These are phyloP conservation scores for Rotaria socialis DNA, from an alignment of 2,888 invertebrate species.

Conservation along the genomic window DNA sequence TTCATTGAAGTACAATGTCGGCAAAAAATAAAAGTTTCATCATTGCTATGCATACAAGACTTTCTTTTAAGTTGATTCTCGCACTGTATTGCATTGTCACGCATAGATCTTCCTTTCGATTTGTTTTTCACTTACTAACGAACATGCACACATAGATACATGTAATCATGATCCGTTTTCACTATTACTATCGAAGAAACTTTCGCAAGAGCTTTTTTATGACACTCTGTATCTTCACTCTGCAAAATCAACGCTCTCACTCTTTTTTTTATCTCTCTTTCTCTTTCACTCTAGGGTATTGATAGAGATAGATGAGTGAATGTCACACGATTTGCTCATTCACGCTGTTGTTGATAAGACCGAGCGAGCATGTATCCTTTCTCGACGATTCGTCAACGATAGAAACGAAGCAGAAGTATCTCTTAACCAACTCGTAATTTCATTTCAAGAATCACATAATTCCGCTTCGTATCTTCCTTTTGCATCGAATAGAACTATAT, in stretches of 20 bases:
- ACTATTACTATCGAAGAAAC: background rate
- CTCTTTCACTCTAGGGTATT: background rate
- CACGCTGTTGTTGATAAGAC: conserved; percentile 7
- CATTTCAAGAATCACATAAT: conserved; percentile 23
- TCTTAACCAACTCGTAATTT: conserved; percentile 12
- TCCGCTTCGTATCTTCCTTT: background rate
- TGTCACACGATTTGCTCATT: conserved; percentile 29
- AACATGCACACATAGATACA: background rate
- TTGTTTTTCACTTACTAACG: background rate
- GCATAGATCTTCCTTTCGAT: background rate
- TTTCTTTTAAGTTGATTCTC: background rate
- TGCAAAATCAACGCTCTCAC: background rate
- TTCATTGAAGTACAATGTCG: background rate
- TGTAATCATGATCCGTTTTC: background rate
- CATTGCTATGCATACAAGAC: background rate
- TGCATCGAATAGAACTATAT: background rate
- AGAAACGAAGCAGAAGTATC: background rate
- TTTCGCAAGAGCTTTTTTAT: background rate
- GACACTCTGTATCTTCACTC: background rate
- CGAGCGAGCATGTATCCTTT: conserved; percentile 1
- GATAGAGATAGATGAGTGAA: conserved; percentile 21
- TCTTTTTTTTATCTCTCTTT: background rate
- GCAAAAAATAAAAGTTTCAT: background rate
- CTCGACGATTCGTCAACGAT: background rate
- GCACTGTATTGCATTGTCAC: background rate